Percentiles rank a stretch among this genome's conserved stretches.
Conservation (phyloP, 2,797 vertebrate species). For the Microctenopoma lineatum region DNA sequence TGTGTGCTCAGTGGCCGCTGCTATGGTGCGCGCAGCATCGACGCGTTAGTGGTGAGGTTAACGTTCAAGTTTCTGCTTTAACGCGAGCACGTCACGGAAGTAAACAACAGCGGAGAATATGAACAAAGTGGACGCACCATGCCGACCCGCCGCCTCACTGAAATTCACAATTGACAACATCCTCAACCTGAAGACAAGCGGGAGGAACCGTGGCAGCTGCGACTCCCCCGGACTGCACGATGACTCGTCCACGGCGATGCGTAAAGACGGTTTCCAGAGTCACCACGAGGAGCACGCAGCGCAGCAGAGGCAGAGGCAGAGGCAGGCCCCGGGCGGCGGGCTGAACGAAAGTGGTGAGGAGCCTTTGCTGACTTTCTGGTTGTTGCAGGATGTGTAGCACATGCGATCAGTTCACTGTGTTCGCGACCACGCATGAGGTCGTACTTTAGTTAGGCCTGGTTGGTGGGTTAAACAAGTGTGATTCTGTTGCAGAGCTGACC, state of each 20-base stretch:
- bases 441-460: too few relatives aligned
- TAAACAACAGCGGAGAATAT: constrained; percentile 76
- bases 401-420: neutral
- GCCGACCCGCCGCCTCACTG: constrained; percentile 81
- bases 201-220: constrained; percentile 71
- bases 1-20: constrained; percentile 73
- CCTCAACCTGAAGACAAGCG: constrained; percentile 82
- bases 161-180: constrained; percentile 89
- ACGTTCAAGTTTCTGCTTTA: constrained; percentile 23
- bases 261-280: constrained; percentile 63
- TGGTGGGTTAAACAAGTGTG: constrained; percentile 8
- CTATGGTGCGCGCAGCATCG: constrained; percentile 77
- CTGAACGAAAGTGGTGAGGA: constrained; percentile 67
- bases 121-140: constrained; percentile 85
- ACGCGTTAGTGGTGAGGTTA: constrained; percentile 58
- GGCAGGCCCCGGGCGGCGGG: constrained; percentile 50
- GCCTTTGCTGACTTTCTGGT: neutral
- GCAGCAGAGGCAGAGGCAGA: constrained; percentile 43
- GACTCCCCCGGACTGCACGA: constrained; percentile 54
- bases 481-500: constrained; percentile 68
- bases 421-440: constrained; percentile 20
- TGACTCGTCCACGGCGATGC: constrained; percentile 51
- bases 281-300: constrained; percentile 55
- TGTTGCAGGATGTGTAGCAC: neutral
- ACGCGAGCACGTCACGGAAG: constrained; percentile 26